phyloP scores from a whole-genome alignment of 35 echinoderm and acorn worm genomes.

The Chiridota heheva region DNA sequence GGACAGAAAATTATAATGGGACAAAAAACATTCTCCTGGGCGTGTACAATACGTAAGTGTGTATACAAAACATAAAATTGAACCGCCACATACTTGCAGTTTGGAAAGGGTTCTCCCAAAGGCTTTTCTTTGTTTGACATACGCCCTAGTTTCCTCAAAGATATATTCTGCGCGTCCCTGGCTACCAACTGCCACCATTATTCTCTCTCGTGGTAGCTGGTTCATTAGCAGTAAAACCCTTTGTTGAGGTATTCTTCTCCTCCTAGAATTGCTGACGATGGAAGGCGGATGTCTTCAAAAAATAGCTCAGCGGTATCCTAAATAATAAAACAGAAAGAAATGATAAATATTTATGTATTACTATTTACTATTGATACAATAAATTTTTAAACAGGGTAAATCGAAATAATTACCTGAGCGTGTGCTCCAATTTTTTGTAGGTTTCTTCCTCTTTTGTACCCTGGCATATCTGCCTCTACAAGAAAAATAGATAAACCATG shows the following conservation, averaged over 20 bases:
- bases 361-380: too few species aligned
- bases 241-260: constrained; percentile 32
- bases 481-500: constrained; percentile 60
- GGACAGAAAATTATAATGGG: too few species aligned
- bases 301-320: constrained; percentile 71
- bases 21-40: too few species aligned
- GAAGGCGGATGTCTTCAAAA: constrained; percentile 78
- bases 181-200: constrained; percentile 28
- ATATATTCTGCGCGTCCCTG: constrained; percentile 56
- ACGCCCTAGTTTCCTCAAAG: constrained; percentile 77
- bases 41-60: too few species aligned
- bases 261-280: constrained; percentile 53
- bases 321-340: background rate
- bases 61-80: too few species aligned
- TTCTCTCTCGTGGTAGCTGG: constrained; percentile 66
- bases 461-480: constrained; percentile 55
- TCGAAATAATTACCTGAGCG: constrained; percentile 23
- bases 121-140: constrained; percentile 51
- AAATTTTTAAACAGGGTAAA: background rate
- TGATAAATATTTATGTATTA: background rate
- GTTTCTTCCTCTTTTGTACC: constrained; percentile 50
- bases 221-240: constrained; percentile 84
- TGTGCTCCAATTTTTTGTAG: constrained; percentile 63
- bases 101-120: constrained; percentile 43
- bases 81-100: constrained; percentile 44